phyloP scores from a whole-genome alignment of 2,113 vertebrate species.

The Misgurnus anguillicaudatus region DNA sequence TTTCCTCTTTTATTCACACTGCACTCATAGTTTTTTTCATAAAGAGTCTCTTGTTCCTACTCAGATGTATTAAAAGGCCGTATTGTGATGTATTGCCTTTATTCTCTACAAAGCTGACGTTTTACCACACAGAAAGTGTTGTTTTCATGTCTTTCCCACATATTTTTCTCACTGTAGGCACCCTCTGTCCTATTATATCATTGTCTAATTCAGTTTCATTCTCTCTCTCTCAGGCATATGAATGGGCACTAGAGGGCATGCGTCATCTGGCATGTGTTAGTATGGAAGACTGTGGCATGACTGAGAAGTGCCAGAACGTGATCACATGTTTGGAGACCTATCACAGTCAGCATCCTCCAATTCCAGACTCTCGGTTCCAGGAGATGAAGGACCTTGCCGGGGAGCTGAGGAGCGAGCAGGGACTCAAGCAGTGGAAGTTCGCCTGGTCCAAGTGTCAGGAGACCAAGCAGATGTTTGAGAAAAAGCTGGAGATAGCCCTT shows the following conservation, averaged over 20 bases:
- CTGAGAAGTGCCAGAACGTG: conserved; percentile 67
- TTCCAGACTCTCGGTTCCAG: conserved; percentile 76
- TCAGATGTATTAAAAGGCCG: background rate
- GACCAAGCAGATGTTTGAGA: conserved; percentile 80
- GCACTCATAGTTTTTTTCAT: conserved; percentile 6
- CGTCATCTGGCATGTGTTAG: conserved; percentile 75
- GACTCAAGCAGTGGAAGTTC: conserved; percentile 81
- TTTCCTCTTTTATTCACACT: conserved; percentile 24
- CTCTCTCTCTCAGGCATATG: conserved; percentile 71
- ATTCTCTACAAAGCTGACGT: background rate
- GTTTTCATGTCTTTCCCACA: conserved; percentile 10
- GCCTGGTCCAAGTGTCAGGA: conserved; percentile 86
- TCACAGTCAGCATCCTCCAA: conserved; percentile 73
- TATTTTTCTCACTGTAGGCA: background rate
- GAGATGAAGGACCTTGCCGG: conserved; percentile 84
- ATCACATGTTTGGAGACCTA: conserved; percentile 76
- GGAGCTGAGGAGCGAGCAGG: conserved; percentile 75
- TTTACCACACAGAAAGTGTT: background rate
- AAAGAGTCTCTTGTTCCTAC: conserved; percentile 25
- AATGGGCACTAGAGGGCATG: conserved; percentile 83
- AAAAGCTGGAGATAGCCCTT: conserved; percentile 78
- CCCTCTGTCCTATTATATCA: background rate
- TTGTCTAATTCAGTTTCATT: background rate
- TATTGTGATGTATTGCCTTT: conserved; percentile 6
- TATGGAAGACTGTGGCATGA: conserved; percentile 75